Percentiles rank a stretch among this genome's conserved stretches.
phyloP scores from a whole-genome alignment of 2,113 vertebrate species.

The Beaufortia kweichowensis region DNA sequence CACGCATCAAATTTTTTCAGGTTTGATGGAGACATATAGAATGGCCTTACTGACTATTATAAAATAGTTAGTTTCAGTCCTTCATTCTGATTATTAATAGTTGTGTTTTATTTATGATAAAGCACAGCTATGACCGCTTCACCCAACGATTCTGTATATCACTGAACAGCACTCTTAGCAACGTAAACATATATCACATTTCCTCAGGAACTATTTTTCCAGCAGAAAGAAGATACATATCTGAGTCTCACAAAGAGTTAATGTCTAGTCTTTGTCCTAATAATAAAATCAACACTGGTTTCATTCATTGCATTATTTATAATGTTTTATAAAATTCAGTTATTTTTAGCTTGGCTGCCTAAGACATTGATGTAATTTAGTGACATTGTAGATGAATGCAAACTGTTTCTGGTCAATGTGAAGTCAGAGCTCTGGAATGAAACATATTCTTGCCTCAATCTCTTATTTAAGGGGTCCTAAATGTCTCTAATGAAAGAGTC shows the following conservation, averaged over 20 bases:
- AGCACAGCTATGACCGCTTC: too few relatives aligned
- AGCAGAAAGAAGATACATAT: too few relatives aligned
- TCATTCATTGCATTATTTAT: not conserved
- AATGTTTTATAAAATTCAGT: not conserved
- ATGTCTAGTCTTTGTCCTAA: too few relatives aligned
- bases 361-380: not conserved
- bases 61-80: too few relatives aligned
- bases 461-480: slow-evolving; percentile 29
- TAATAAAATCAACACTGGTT: not conserved
- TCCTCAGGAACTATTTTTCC: too few relatives aligned
- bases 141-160: too few relatives aligned
- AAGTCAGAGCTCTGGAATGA: slow-evolving; percentile 33
- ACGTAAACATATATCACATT: too few relatives aligned
- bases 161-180: too few relatives aligned
- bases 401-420: not conserved
- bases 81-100: too few relatives aligned
- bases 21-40: not conserved
- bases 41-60: not conserved
- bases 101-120: too few relatives aligned
- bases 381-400: slow-evolving; percentile 29
- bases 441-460: slow-evolving; percentile 10
- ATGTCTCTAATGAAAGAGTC: slow-evolving; percentile 38
- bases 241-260: too few relatives aligned
- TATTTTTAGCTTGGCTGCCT: not conserved
- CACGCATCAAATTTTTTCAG: not conserved